Evolutionary conservation across 2,113 vertebrate species (phyloP).

Genomic region (Gorsachius goisagi): DNA sequence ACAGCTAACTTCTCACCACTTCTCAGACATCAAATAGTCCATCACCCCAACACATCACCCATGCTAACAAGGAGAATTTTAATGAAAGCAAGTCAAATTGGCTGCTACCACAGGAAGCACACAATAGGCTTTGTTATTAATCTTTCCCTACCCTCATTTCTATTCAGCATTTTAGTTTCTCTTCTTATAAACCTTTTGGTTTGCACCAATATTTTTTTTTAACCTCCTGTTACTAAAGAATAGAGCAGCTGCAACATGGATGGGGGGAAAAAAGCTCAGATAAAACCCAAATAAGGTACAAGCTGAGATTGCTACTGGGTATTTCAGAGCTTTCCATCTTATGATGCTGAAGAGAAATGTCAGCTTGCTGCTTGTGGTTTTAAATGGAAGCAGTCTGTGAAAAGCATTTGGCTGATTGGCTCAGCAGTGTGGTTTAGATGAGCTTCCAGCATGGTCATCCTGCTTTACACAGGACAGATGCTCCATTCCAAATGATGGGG

Average conservation of each 20-base stretch:
- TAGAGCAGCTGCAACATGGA: neutral
- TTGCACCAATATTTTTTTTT: conserved; percentile 12
- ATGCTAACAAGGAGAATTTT: conserved; percentile 63
- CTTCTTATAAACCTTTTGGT: conserved; percentile 29
- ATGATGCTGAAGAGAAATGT: conserved; percentile 48
- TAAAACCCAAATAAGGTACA: conserved; percentile 19
- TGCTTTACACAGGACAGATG: conserved; percentile 14
- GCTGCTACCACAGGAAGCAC: conserved; percentile 31
- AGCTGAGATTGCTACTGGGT: conserved; percentile 45
- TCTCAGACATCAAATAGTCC: conserved; percentile 47
- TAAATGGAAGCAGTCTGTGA: conserved; percentile 32
- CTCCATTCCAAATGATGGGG: conserved; percentile 3
- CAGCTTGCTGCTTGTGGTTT: conserved; percentile 43
- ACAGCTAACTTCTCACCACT: conserved; percentile 48
- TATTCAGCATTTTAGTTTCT: neutral
- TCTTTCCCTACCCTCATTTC: neutral
- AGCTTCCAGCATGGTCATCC: conserved; percentile 29
- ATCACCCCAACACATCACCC: neutral
- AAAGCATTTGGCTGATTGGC: conserved; percentile 39
- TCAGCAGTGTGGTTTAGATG: conserved; percentile 8
- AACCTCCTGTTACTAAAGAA: conserved; percentile 9
- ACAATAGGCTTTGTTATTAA: conserved; percentile 50
- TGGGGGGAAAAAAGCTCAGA: neutral
- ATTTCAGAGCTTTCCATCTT: conserved; percentile 45
- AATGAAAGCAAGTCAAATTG: conserved; percentile 58